These are phyloP conservation scores for Pseudorhiza aurosa DNA, from an alignment of 30 jellyfish, hydroid and myxozoan species.

Conservation along the genomic window DNA sequence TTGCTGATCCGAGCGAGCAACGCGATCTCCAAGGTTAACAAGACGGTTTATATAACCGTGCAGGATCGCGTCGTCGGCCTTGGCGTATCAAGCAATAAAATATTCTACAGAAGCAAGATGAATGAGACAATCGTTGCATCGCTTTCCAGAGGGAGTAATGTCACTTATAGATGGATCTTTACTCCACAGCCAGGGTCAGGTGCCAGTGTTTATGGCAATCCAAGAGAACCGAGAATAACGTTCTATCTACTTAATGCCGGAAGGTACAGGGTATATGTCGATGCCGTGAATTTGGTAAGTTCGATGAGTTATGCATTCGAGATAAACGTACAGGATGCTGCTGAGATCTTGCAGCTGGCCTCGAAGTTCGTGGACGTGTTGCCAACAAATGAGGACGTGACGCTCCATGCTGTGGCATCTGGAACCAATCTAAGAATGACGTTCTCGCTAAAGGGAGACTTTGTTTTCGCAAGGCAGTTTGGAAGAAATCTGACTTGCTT, in stretches of 20 bases:
- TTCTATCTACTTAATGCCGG: conserved; percentile 27
- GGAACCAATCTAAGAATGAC: conserved; percentile 36
- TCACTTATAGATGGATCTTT: conserved; percentile 33
- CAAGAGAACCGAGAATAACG: not conserved
- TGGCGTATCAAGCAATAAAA: not conserved
- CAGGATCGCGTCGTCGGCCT: conserved; percentile 11
- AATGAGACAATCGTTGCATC: not conserved
- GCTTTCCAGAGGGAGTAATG: conserved; percentile 40
- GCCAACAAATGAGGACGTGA: conserved; percentile 24
- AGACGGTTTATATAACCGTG: conserved; percentile 13
- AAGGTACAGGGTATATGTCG: conserved; percentile 12
- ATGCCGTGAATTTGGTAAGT: conserved; percentile 47
- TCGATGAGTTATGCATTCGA: not conserved
- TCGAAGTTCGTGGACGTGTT: conserved; percentile 3
- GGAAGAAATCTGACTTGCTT: not conserved
- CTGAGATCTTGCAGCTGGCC: not conserved
- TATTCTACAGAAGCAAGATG: not conserved
- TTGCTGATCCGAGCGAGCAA: conserved; percentile 8
- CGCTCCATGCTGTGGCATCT: not conserved
- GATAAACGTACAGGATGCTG: conserved; percentile 40
- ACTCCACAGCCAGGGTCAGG: not conserved
- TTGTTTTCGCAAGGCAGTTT: not conserved
- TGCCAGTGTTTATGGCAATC: not conserved
- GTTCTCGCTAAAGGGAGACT: not conserved
- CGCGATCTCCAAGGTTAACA: not conserved